Evolutionary conservation across 2,113 vertebrate genomes (phyloP).

Genomic region (Cygnus atratus): DNA sequence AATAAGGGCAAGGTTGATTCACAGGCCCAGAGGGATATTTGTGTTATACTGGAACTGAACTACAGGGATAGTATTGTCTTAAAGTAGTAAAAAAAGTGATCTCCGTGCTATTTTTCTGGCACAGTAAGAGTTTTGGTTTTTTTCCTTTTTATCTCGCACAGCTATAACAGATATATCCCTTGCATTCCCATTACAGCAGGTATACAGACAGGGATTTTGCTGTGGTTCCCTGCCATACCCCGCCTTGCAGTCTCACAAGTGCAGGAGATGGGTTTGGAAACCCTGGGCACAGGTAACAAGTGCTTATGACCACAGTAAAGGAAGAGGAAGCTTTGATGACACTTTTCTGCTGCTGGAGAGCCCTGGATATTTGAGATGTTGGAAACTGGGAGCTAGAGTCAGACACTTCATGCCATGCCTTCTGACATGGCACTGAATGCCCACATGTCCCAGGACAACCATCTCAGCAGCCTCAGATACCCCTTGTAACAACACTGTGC

Average conservation of each 20-base stretch:
- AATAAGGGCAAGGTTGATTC: neutral
- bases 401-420: neutral
- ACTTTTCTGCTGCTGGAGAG: neutral
- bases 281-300: fast-evolving
- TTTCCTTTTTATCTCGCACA: neutral
- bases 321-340: neutral
- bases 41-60: neutral
- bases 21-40: neutral
- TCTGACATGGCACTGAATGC: neutral
- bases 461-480: neutral
- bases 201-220: neutral
- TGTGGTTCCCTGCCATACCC: neutral
- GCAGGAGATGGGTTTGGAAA: neutral
- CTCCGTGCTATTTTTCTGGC: neutral
- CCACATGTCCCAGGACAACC: neutral
- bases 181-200: neutral
- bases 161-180: neutral
- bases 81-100: neutral
- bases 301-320: neutral
- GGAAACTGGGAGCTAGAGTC: neutral
- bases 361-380: neutral
- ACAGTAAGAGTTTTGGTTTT: neutral
- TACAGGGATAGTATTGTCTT: neutral
- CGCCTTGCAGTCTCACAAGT: neutral
- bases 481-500: neutral